Evolutionary conservation across 1,140 invertebrate genomes (phyloP).

Genomic region (Medauroidea extradentata): DNA sequence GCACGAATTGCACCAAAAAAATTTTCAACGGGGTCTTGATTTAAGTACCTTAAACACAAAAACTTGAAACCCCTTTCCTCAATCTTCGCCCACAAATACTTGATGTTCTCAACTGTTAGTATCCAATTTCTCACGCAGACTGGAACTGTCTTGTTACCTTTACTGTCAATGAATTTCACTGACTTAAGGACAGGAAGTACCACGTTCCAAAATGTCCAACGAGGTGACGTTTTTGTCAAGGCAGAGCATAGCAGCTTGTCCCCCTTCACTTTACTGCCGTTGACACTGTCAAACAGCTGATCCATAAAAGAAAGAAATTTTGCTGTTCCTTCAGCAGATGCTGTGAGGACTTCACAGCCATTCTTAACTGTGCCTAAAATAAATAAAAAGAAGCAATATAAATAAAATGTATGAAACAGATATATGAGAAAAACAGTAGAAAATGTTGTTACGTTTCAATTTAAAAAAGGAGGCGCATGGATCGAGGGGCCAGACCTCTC

Average conservation of each 20-base stretch:
- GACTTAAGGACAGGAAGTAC: background rate
- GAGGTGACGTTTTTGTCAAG: background rate
- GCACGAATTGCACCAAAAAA: background rate
- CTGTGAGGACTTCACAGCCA: background rate
- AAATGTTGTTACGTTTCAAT: no score
- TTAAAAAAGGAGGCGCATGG: no score
- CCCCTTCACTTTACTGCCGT: background rate
- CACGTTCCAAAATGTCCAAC: background rate
- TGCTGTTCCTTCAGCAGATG: background rate
- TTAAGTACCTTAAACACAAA: background rate
- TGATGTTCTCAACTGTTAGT: background rate
- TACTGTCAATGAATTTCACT: background rate
- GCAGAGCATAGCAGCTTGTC: background rate
- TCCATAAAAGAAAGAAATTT: background rate
- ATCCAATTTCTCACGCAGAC: background rate
- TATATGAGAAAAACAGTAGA: no score
- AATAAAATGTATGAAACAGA: no score
- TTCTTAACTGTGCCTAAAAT: no score
- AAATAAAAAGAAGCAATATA: no score
- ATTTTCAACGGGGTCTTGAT: conserved; percentile 3
- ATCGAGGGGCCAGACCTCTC: no score
- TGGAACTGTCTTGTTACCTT: background rate
- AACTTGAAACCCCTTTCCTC: background rate
- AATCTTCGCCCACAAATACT: background rate
- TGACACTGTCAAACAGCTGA: background rate